Base-by-base conservation (phyloP, 2,113 vertebrate genomes). In the Harpagus bidentatus region DNA sequence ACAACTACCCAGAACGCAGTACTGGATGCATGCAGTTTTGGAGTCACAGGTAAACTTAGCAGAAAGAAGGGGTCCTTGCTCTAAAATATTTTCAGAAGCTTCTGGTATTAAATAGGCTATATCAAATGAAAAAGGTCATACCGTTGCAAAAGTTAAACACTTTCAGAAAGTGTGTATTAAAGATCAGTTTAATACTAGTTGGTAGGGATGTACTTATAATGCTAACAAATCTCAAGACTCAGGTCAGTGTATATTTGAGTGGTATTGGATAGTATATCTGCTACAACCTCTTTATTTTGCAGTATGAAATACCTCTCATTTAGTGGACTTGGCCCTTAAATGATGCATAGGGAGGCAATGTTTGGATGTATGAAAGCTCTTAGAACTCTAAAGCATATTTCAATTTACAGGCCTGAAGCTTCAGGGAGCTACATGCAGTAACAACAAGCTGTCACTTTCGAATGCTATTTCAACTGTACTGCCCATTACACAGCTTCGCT, bases 1-100 rank as follows among this genome's bases (percentile, higher is more conserved):
- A 99, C 99, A 58, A 98, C 98, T 4, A 98, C 98, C 1, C 99
- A 99, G 98, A 98, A 98, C 0, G 98, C 99, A 3, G 90, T 98
- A 3, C 98, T 99, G 77, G 99, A 99, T 11, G 99, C 99, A 1
- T 99, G 99, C 98, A 99, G 99, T 97, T 99, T 99, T 15, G 99
- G 99, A 89, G 99, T 99, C 95, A 99, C 99, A 96, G 99, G 99
- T 99, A 95, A 97, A 96, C 45, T 20, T 34, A 13, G 0, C 7
- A 19, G 63, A 78, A 87, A 58, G 13, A 23, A 55, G 32, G 29
- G 2, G 16, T 43, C 12, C 42, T 85, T 70, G 20, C 40, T 85
- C 50, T 70, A 10, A 78, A 59, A 34, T 45, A 42, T 15, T 81
- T 78, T 22, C 12, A 58, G 72, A 70, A 89, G 21, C 23, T 88